Evolutionary conservation across 2,113 vertebrate species (phyloP), one percentile per base, ranked within the genome.

Genomic region (Tympanuchus pallidicinctus): DNA sequence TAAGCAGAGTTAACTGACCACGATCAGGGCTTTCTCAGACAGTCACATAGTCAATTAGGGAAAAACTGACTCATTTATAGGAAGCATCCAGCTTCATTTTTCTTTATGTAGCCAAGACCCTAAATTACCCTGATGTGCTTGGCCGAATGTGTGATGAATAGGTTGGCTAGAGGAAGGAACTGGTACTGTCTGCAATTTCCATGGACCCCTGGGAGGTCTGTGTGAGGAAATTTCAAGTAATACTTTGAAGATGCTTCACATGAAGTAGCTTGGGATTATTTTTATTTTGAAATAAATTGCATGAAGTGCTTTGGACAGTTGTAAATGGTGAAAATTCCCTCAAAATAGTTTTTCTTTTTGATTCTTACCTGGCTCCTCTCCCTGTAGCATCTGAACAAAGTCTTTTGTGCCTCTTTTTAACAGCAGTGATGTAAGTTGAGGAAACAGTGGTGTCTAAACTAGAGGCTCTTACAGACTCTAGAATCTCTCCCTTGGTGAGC

Each of bases 51-150:
- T 64, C 60, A 79, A 6, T 1, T 74, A 34, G 52, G 92, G 65
- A 92, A 92, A 96, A 92, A 64, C 24, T 92, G 56, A 84, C 77
- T 95, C 80, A 88, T 70, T 79, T 88, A 56, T 57, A 70, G 66
- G 60, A 90, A 88, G 27, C 63, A 77, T 91, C 74, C 94, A 94
- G 81, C 67, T 79, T 70, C 21, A 12, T 89, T 93, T 93, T 93
- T 64, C 45, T 77, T 79, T 40, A 30, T 18, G n/a, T 57, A 92
- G 78, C 92, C 88, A 95, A 91, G 89, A 83, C 79, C 82, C 65
- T 73, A 94, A 86, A 93, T 81, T 94, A 81, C 92, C 73, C 93
- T 88, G 61, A 50, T 92, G 45, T 94, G 52, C 60, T 94, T 95
- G 90, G 73, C 90, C 43, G 63, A 82, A 45, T 76, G 69, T 14